A percentile compares a stretch with the other conserved stretches of the same genome.
phyloP scores from a whole-genome alignment of 53 echinoderm and acorn worm genomes.

The Mesocentrotus franciscanus region DNA sequence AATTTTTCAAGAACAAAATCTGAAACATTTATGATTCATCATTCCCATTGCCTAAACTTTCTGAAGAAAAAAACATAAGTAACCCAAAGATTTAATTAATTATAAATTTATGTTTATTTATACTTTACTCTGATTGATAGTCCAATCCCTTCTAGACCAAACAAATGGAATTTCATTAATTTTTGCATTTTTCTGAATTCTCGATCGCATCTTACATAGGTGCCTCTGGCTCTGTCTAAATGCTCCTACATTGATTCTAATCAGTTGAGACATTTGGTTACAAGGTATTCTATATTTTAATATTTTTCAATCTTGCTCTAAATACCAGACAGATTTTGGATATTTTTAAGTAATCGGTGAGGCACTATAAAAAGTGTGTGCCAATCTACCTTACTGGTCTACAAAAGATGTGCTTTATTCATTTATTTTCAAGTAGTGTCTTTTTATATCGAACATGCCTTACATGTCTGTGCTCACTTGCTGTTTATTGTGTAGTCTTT shows the following conservation, averaged over 20 bases:
- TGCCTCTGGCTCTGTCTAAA: background rate
- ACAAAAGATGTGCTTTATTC: constrained; percentile 28
- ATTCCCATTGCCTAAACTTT: background rate
- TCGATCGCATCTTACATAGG: too few relatives aligned
- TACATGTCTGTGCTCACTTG: constrained; percentile 24
- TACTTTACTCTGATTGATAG: too few relatives aligned
- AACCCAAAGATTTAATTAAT: too few relatives aligned
- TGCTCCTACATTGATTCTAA: background rate
- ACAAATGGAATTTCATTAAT: background rate
- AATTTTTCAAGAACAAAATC: too few relatives aligned
- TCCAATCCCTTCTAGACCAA: too few relatives aligned
- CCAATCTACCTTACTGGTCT: background rate
- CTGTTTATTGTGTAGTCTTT: background rate
- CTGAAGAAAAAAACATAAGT: too few relatives aligned
- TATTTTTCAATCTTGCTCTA: background rate
- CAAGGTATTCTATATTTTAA: background rate
- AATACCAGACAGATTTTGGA: background rate
- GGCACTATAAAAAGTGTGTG: background rate
- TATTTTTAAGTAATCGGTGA: background rate
- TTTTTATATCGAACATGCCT: constrained; percentile 54
- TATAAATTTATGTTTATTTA: too few relatives aligned
- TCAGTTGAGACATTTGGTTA: background rate
- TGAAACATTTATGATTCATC: too few relatives aligned
- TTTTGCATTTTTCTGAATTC: background rate
- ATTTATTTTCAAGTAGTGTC: constrained; percentile 10